Base-by-base conservation (phyloP, 2,113 vertebrate species). In the Triplophysa rosa region DNA sequence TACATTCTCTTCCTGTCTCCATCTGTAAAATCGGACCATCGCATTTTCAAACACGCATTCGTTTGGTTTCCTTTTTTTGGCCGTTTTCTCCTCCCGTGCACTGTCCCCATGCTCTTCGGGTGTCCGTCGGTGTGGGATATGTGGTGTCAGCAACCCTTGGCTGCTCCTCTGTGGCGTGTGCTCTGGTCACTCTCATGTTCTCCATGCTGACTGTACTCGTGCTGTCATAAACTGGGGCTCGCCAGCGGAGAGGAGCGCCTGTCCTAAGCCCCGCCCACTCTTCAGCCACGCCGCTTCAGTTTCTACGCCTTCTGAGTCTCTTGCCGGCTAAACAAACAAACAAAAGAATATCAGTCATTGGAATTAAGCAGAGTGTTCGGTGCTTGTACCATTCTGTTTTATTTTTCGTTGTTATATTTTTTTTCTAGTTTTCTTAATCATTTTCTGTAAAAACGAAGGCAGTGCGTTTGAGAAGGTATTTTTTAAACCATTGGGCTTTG, bases 131-230 rank as follows among this genome's bases (percentile, higher is more conserved):
- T 67, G 59, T 21, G 42, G 66, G 67, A 45, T 89, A 89, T 89
- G 84, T 87, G 79, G 73, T 33, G 86, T 87, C 94, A 98, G 95
- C 96, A 59, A 98, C 95, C 84, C 90, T 97, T 77, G 96, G 96
- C 87, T 94, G 95, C 90, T 93, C 89, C 80, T 92, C 93, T 81
- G 82, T 95, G 82, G 93, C 95, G 84, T 96, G 87, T 89, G 95
- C 95, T 82, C 91, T 95, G 91, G 93, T 94, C 77, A 94, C 95
- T 85, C 94, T 98, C 88, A 91, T 96, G 88, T 90, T 97, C 83
- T 94, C 95, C 84, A 75, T 93, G 90, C 91, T 95, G 93, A 93
- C 94, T 92, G 92, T 93, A 70, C 90, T 97, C 88, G 92, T 96
- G 91, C 92, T 99, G 91, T 97, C 92, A 91, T 98, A 97, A 94